Percentiles rank a stretch among this genome's conserved stretches.
Evolutionary conservation across 2,888 invertebrate genomes (phyloP).

Genomic region (Ellobium chinense): DNA sequence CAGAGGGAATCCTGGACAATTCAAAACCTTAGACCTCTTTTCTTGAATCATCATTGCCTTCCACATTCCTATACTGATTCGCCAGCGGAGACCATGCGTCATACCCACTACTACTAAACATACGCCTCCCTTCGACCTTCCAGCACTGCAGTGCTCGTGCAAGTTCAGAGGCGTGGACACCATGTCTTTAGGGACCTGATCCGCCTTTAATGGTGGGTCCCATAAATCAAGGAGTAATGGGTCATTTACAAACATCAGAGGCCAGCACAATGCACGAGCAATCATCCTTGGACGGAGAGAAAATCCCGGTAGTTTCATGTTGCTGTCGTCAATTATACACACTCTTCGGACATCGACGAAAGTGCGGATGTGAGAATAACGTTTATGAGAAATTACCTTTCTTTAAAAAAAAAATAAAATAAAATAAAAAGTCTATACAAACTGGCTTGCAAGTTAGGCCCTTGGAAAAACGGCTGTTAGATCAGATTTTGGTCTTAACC

Average conservation of each 20-base stretch:
- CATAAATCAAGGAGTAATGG: not conserved
- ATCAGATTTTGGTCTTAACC: too few relatives aligned
- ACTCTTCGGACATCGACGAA: not conserved
- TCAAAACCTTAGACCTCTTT: too few relatives aligned
- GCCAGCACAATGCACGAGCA: not conserved
- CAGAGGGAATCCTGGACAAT: too few relatives aligned
- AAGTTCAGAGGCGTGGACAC: not conserved
- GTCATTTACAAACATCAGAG: not conserved
- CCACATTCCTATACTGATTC: too few relatives aligned
- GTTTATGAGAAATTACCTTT: too few relatives aligned
- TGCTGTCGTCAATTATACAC: not conserved
- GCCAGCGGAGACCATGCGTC: too few relatives aligned
- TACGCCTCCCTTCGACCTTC: not conserved
- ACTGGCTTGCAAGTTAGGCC: too few relatives aligned
- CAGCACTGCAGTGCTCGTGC: not conserved
- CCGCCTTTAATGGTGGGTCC: not conserved
- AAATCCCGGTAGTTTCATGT: not conserved
- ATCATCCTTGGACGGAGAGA: not conserved
- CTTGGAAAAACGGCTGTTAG: too few relatives aligned
- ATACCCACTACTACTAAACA: too few relatives aligned
- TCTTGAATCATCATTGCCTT: too few relatives aligned
- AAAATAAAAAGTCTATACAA: too few relatives aligned
- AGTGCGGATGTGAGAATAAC: not conserved
- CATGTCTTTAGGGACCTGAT: not conserved
- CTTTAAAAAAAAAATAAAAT: too few relatives aligned